phyloP scores from a whole-genome alignment of 2,797 vertebrate species.

The Cetoscarus ocellatus region DNA sequence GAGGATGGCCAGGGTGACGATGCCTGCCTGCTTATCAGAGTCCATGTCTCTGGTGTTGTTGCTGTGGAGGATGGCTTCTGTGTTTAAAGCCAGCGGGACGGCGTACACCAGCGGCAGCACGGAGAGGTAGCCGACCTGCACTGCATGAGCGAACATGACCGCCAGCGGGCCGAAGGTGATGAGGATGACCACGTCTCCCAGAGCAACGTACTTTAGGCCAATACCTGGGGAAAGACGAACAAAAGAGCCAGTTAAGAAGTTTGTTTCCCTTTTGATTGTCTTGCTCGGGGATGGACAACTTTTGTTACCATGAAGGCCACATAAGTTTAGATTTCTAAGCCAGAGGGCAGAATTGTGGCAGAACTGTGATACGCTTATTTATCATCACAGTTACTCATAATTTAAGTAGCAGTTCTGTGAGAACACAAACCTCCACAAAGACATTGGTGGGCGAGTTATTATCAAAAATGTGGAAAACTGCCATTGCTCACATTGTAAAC shows the following conservation, averaged over 20 bases:
- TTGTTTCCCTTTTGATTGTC: background rate
- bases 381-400: too few species aligned
- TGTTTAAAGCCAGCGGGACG: slow-evolving; percentile 94
- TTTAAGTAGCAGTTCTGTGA: too few species aligned
- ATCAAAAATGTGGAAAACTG: too few species aligned
- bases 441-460: too few species aligned
- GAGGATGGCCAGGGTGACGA: slow-evolving; percentile 97
- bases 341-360: too few species aligned
- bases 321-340: too few species aligned
- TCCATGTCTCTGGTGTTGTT: slow-evolving; percentile 99
- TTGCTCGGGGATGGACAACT: background rate
- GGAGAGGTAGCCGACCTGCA: slow-evolving; percentile 96
- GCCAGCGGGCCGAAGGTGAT: slow-evolving; percentile 98
- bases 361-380: too few species aligned
- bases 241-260: background rate
- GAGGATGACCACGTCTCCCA: slow-evolving; percentile 97
- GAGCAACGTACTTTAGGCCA: slow-evolving; percentile 96
- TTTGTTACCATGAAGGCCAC: too few species aligned
- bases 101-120: slow-evolving; percentile 94
- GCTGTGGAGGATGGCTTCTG: slow-evolving; percentile 97
- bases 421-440: too few species aligned
- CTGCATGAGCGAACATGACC: slow-evolving; percentile 96
- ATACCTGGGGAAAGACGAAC: slow-evolving; percentile 85
- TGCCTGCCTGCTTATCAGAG: slow-evolving; percentile 94
- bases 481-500: too few species aligned